Conservation (phyloP, 2,113 vertebrate species). For the Ciconia stormi region DNA sequence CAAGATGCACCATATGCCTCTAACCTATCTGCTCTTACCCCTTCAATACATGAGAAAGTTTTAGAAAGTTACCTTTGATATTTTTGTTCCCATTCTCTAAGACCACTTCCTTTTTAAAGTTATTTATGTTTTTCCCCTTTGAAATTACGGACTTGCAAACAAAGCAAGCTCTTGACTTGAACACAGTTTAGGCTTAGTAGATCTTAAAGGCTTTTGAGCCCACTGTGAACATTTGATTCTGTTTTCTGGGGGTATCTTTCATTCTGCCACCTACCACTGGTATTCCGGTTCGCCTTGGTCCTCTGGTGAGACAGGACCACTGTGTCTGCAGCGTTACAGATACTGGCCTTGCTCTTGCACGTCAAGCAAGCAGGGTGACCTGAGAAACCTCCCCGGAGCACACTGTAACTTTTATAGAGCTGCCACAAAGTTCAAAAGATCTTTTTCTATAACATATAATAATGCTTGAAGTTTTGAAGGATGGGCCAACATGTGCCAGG, state of each 20-base stretch:
- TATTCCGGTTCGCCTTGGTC: slow-evolving; percentile 1
- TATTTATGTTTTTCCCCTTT: slow-evolving; percentile 24
- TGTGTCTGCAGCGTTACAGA: background rate
- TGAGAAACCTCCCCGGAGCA: background rate
- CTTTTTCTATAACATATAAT: background rate
- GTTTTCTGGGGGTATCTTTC: slow-evolving; percentile 1
- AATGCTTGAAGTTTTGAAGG: background rate
- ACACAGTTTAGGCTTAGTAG: background rate
- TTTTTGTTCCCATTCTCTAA: slow-evolving; percentile 43
- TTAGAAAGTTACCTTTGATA: slow-evolving; percentile 39
- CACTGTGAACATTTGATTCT: slow-evolving; percentile 34
- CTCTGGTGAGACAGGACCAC: background rate
- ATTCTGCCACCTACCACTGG: background rate
- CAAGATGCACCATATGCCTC: slow-evolving; percentile 6
- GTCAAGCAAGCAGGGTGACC: background rate
- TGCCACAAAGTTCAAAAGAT: background rate
- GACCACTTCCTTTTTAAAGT: slow-evolving; percentile 29
- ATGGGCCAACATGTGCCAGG: background rate
- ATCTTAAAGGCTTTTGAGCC: slow-evolving; percentile 53
- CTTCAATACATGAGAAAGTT: slow-evolving; percentile 50
- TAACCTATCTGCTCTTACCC: slow-evolving; percentile 29
- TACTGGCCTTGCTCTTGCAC: background rate
- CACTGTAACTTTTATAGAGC: background rate
- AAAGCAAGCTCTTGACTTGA: slow-evolving; percentile 50
- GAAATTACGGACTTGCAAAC: slow-evolving; percentile 31